Conservation (phyloP, 2,888 invertebrate genomes). For the Tigriopus californicus region DNA sequence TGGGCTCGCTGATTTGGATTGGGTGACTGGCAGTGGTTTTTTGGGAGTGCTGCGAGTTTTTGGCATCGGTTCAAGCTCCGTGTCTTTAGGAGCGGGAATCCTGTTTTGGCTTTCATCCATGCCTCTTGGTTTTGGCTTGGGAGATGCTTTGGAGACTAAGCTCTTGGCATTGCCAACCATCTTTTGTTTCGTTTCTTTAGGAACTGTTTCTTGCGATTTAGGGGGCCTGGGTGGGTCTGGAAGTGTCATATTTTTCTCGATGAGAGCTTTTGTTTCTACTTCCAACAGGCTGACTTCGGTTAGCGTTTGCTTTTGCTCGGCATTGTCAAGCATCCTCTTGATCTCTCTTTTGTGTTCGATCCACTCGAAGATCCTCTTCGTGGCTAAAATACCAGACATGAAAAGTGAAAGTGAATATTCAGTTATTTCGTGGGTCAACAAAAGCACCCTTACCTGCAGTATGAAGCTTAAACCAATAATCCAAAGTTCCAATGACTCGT, state of each 20-base stretch:
- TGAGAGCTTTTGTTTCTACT: neutral
- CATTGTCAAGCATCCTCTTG: neutral
- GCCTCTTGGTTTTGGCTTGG: too few relatives aligned
- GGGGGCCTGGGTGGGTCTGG: neutral
- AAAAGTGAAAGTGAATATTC: neutral
- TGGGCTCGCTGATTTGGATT: too few relatives aligned
- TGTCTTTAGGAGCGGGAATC: neutral
- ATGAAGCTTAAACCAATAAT: conserved; percentile 9
- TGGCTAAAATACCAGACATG: neutral
- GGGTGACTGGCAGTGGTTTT: neutral
- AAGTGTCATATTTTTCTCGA: neutral
- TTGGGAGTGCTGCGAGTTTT: neutral
- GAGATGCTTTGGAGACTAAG: neutral
- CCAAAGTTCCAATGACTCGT: conserved; percentile 1
- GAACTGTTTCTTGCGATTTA: neutral
- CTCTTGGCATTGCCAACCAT: neutral
- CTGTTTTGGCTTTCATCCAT: neutral
- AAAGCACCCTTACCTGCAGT: neutral
- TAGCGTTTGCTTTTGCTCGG: neutral
- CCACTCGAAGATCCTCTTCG: neutral
- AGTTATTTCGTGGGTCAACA: neutral
- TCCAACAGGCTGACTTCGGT: neutral
- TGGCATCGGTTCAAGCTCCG: neutral
- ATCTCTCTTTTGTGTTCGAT: neutral
- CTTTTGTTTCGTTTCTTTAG: neutral